Conservation (phyloP, 2,797 vertebrate species). For the Argyrosomus regius region DNA sequence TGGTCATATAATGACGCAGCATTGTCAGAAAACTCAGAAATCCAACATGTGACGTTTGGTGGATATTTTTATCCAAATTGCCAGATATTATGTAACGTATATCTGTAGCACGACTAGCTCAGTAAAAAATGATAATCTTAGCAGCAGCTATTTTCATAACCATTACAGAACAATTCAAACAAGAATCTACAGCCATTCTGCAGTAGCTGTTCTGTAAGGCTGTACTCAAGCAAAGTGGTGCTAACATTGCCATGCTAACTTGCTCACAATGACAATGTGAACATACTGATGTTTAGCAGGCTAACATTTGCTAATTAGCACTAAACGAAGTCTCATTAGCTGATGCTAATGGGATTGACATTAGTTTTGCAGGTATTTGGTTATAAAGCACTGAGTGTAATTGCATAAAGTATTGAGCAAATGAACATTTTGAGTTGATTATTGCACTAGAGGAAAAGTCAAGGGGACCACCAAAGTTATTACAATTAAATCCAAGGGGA, state of each 20-base stretch:
- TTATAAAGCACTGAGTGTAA: neutral
- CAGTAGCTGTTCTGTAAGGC: neutral
- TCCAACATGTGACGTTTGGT: constrained; percentile 7
- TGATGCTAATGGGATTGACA: neutral
- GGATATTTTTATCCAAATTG: constrained; percentile 27
- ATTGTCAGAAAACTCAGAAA: constrained; percentile 23
- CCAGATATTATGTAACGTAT: neutral
- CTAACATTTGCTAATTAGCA: neutral
- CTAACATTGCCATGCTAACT: neutral
- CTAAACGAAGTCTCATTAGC: neutral
- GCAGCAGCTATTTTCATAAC: neutral
- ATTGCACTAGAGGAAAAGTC: neutral
- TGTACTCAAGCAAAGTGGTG: neutral
- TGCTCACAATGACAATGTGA: neutral
- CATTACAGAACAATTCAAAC: neutral
- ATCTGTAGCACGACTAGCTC: neutral
- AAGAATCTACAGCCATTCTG: neutral
- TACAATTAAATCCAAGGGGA: no score
- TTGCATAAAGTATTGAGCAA: neutral
- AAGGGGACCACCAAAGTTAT: neutral
- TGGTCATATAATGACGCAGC: constrained; percentile 21
- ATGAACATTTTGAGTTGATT: neutral
- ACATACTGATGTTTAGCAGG: neutral
- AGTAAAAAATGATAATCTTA: neutral
- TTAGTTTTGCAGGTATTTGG: neutral